Evolutionary conservation across 92 coral and sea anemone species (phyloP), one percentile per base, ranked within the genome.

Genomic region (Zoanthus sociatus): DNA sequence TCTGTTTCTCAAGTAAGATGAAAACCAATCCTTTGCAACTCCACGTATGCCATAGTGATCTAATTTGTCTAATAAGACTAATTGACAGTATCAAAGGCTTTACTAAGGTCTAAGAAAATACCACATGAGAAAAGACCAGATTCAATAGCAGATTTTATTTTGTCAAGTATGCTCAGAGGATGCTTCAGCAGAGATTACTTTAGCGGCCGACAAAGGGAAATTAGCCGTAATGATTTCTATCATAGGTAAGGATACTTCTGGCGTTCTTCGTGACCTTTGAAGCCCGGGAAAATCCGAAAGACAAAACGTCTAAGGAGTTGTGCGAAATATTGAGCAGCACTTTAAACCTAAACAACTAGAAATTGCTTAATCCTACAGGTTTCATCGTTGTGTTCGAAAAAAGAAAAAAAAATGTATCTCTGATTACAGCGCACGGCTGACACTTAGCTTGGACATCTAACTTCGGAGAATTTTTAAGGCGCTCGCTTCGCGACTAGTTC

Each of bases 401-500:
- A 86, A 92, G 60, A 86, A 77, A 31, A 89, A 87, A 78, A 87
- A 26, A 26, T 26, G 81, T 11, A 83, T 90, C 55, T 84, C 93
- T 7, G 86, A 37, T 12, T 92, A 90, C 71, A 84, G 91, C 33
- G 91, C 91, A 17, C 82, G 88, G 42, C 53, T 92, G 91, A 79
- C 93, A 77, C 87, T 78, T 87, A 53, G 94, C 94, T 21, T 60
- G 73, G 32, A 90, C 76, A 31, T 90, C 84, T 78, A 73, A 73
- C 87, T 90, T 90, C 56, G 93, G 93, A 51, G 88, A 87, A 32
- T 84, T 85, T 58, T 75, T 89, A 61, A 92, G 79, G 33, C 81
- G 90, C 33, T 88, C 88, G 12, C 91, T 87, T 71, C 86, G 88
- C 21, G 91, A 90, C 75, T 91, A 87, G 87, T 91, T 88, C 75